A percentile compares a stretch with the other conserved stretches of the same genome.
Conservation (phyloP, 2,113 vertebrate genomes). For the Cettia cetti region DNA sequence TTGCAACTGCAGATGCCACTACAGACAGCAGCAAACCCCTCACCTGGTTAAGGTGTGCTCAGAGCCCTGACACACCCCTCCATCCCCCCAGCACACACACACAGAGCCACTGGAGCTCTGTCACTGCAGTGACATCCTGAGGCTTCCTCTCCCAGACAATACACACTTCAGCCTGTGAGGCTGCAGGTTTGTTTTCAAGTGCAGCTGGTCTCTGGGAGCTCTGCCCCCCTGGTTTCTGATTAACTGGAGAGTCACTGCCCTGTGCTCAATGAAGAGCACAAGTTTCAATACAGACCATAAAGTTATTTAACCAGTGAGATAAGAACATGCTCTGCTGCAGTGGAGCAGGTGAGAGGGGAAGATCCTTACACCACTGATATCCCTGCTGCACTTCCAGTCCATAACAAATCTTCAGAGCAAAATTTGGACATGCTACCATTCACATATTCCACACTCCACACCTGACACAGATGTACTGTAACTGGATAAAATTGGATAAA, state of each 20-base stretch:
- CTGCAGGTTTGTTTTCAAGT: neutral
- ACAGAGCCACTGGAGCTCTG: neutral
- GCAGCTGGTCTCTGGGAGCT: neutral
- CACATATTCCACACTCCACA: neutral
- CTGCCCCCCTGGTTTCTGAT: neutral
- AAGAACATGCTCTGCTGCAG: neutral
- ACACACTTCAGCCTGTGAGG: neutral
- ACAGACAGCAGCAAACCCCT: neutral
- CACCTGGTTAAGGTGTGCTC: neutral
- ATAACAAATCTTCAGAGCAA: neutral
- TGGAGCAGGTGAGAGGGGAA: neutral
- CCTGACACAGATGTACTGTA: neutral
- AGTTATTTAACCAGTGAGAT: neutral
- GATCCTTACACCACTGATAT: neutral
- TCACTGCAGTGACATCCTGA: neutral
- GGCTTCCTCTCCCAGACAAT: too few relatives aligned
- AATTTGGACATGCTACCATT: neutral
- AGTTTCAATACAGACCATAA: neutral
- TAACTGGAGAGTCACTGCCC: neutral
- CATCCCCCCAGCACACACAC: neutral
- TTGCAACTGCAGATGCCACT: neutral
- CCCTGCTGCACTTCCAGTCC: neutral
- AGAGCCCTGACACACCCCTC: neutral
- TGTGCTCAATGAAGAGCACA: neutral
- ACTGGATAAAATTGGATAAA: neutral